Conservation (phyloP, 2,797 vertebrate genomes). For the Pseudochromis fuscus region DNA sequence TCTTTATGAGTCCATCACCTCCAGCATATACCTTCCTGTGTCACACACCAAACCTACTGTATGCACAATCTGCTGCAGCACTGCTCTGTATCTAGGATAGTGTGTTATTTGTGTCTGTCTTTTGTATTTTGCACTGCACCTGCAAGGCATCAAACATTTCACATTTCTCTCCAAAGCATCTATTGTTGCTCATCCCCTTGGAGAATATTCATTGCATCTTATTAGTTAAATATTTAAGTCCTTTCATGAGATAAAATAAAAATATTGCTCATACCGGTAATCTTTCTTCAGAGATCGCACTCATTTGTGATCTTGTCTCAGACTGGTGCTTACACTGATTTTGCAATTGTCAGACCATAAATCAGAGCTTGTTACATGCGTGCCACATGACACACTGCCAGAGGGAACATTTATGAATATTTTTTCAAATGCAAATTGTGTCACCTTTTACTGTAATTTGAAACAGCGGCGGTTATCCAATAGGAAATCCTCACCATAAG, state of each 20-base stretch:
- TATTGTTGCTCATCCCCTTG: not conserved
- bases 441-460: conserved; percentile 31
- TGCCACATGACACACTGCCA: conserved; percentile 14
- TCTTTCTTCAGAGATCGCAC: conserved; percentile 18
- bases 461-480: conserved; percentile 6
- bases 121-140: not conserved
- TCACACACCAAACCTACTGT: not conserved
- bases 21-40: not conserved
- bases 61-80: not conserved
- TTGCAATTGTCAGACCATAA: conserved; percentile 24
- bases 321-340: conserved; percentile 26
- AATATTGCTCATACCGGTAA: not conserved
- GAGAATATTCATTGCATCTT: conserved; percentile 2
- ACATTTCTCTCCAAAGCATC: not conserved
- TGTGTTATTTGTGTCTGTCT: not conserved
- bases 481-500: conserved; percentile 29
- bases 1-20: not conserved
- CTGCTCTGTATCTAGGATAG: no score
- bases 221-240: conserved; percentile 17
- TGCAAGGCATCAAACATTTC: conserved; percentile 10
- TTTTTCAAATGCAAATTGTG: conserved; percentile 32
- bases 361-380: conserved; percentile 41
- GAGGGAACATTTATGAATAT: conserved; percentile 16
- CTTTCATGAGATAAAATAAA: not conserved
- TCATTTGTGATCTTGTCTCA: conserved; percentile 28